A percentile compares a stretch with the other conserved stretches of the same genome.
Conservation (phyloP, 2,113 vertebrate genomes). For the Romanogobio albipinnatus region DNA sequence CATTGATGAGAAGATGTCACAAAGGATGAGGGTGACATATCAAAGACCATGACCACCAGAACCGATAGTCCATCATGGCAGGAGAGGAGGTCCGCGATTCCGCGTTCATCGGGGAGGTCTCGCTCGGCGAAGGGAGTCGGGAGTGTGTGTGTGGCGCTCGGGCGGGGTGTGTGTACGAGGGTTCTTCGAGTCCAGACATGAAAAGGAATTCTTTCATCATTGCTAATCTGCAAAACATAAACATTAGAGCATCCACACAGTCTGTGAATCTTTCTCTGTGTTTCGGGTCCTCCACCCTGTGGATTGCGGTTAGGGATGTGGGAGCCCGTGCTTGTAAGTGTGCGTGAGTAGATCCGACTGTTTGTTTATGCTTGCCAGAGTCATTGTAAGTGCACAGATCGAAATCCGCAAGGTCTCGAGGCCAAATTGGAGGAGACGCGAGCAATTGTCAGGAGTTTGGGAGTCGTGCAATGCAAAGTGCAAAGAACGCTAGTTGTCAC, state of each 20-base stretch:
- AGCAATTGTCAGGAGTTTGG: constrained; percentile 27
- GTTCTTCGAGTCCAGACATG: constrained; percentile 73
- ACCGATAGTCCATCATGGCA: not conserved
- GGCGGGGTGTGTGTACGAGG: constrained; percentile 67
- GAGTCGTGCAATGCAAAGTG: constrained; percentile 1
- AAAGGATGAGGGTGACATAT: constrained; percentile 48
- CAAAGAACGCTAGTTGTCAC: not conserved
- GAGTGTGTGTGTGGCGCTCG: constrained; percentile 52
- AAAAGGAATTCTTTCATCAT: constrained; percentile 82
- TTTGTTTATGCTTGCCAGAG: constrained; percentile 66
- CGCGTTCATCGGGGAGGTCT: constrained; percentile 38
- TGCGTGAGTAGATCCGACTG: constrained; percentile 48
- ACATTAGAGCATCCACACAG: constrained; percentile 75
- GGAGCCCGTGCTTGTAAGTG: constrained; percentile 52
- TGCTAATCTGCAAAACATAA: constrained; percentile 82
- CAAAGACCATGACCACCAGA: constrained; percentile 37
- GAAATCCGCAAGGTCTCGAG: constrained; percentile 57
- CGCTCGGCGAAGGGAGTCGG: not conserved
- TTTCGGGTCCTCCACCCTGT: constrained; percentile 41
- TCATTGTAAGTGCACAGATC: constrained; percentile 59
- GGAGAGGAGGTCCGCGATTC: constrained; percentile 20
- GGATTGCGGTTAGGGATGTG: constrained; percentile 57
- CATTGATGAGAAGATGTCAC: constrained; percentile 30
- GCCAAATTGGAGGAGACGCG: constrained; percentile 36
- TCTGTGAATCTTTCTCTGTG: constrained; percentile 55